Base-by-base conservation (phyloP, 2,113 vertebrate genomes). In the Paramormyrops kingsleyae region DNA sequence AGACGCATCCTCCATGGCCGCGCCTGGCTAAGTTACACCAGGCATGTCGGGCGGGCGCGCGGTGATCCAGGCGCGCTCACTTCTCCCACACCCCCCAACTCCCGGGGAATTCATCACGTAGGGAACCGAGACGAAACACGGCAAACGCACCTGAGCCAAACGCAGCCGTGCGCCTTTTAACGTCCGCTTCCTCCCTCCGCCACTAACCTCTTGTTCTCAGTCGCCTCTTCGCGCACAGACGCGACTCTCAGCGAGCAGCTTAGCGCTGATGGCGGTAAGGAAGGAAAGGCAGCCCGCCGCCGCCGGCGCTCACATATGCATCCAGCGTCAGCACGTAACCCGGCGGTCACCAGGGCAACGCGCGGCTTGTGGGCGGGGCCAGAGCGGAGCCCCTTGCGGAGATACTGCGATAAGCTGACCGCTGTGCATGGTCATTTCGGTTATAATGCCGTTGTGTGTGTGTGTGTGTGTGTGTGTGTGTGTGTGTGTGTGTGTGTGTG, bases 301-400 rank as follows among this genome's bases (percentile, higher is more conserved):
- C 96, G 97, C 97, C 95, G 93, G 97, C 97, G 97, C 97, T 98
- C 97, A 24, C 83, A 97, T 98, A 98, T 98, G 98, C 96, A 97
- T 96, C 94, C 92, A 89, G 96, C 97, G 97, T 98, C 97, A 98
- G 96, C 96, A 97, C 97, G 97, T 96, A 97, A 94, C 92, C 93
- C 94, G 91, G 86, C 91, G 56, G 94, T 96, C 95, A 90, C 96
- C 93, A 92, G 24, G 94, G 96, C 92, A 95, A 97, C 96, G 92
- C 86, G 83, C 90, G 46, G 80, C 0, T 77, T 0, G 44, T 89
- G 92, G 94, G 95, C 89, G 96, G 96, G 94, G 96, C 95, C 83
- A 86, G 86, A 89, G 83, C 19, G 24, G 17, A 70, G 17, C 87
- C 21, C 15, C 53, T 56, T 27, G 47, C 1, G n/a, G 46, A 86